Percentiles rank a stretch among this genome's conserved stretches.
Conservation (phyloP, 1,140 invertebrate species). For the Zaprionus nigranus region DNA sequence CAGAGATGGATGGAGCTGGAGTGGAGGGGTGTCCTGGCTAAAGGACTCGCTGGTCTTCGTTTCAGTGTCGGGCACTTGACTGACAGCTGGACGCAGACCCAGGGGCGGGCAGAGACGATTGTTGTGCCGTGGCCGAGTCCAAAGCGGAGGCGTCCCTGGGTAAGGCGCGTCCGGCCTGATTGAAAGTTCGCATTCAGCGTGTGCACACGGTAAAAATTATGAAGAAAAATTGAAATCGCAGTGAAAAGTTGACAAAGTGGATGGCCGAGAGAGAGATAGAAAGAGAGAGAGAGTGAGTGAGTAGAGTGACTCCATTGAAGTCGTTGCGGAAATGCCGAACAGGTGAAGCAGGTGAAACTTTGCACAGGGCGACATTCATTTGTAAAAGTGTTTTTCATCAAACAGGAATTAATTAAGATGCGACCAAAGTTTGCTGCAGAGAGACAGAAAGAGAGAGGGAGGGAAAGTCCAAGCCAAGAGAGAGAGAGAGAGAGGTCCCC, state of each 20-base stretch:
- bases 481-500: neutral
- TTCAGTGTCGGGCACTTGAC: slow-evolving; percentile 70
- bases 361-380: slow-evolving; percentile 70
- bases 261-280: slow-evolving; percentile 37
- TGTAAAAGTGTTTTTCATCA: slow-evolving; percentile 82
- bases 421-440: slow-evolving; percentile 44
- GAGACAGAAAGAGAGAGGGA: neutral
- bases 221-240: slow-evolving; percentile 68
- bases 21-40: neutral
- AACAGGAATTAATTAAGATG: slow-evolving; percentile 82
- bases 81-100: slow-evolving; percentile 73
- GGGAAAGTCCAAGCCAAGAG: neutral
- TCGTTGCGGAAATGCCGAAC: slow-evolving; percentile 50
- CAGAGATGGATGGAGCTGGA: neutral
- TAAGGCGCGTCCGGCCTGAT: slow-evolving; percentile 53
- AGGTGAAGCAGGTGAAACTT: slow-evolving; percentile 65
- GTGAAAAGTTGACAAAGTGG: slow-evolving; percentile 81
- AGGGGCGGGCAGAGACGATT: slow-evolving; percentile 45
- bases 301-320: slow-evolving; percentile 41
- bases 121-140: slow-evolving; percentile 29
- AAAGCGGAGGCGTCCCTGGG: slow-evolving; percentile 7
- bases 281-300: neutral
- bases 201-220: slow-evolving; percentile 71
- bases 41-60: slow-evolving; percentile 8
- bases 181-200: slow-evolving; percentile 79